These are phyloP conservation scores for Piprites chloris DNA, from an alignment of 2,113 vertebrate genomes.

Conservation along the genomic window DNA sequence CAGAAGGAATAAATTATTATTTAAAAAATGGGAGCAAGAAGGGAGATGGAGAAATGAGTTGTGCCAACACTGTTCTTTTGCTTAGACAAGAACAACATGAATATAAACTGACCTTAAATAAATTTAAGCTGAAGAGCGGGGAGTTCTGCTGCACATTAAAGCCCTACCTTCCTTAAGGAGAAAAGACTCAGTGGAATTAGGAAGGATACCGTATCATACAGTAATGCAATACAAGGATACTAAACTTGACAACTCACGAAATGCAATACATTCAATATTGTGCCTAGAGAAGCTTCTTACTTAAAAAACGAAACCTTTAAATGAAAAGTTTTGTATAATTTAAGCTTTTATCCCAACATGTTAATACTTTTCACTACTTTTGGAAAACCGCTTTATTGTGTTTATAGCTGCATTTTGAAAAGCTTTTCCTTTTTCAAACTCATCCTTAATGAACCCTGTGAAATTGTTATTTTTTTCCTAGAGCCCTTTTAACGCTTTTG, in stretches of 20 bases:
- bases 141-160: constrained; percentile 6
- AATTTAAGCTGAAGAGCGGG: not conserved
- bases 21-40: not conserved
- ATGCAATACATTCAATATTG: rapidly evolving
- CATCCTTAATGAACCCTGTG: not conserved
- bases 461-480: not conserved
- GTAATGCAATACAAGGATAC: not conserved
- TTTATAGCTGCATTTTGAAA: not conserved
- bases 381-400: not conserved
- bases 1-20: not conserved
- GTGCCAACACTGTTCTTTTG: not conserved
- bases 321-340: not conserved
- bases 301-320: not conserved
- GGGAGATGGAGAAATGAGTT: not conserved
- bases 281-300: not conserved
- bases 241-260: not conserved
- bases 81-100: not conserved
- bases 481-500: not conserved
- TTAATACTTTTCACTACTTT: not conserved
- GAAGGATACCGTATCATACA: not conserved
- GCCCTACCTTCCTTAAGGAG: constrained; percentile 18
- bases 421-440: not conserved
- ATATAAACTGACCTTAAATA: constrained; percentile 29
- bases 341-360: not conserved
- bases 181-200: constrained; percentile 17